Evolutionary conservation across 1,140 invertebrate species (phyloP).

Genomic region (Littorina saxatilis): DNA sequence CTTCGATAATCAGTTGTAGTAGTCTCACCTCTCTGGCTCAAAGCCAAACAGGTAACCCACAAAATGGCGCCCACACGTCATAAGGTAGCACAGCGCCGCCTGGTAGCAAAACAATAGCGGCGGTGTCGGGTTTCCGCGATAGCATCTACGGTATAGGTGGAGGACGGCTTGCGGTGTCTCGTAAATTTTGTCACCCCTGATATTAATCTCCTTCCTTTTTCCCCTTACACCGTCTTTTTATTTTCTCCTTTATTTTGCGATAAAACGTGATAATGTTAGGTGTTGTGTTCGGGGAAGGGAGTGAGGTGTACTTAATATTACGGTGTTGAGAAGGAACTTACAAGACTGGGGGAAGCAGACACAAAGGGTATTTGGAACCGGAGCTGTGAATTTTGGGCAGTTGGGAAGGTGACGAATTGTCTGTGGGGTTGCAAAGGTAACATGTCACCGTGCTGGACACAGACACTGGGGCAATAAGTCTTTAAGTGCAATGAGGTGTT

Average conservation of each 20-base stretch:
- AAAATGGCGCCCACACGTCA: slow-evolving; percentile 18
- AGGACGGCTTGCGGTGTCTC: slow-evolving; percentile 17
- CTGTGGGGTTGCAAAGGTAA: too few relatives aligned
- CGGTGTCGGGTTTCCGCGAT: slow-evolving; percentile 24
- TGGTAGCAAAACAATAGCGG: slow-evolving; percentile 7
- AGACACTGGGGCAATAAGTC: too few relatives aligned
- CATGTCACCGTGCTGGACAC: too few relatives aligned
- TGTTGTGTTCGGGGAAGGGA: background rate
- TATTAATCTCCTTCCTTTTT: slow-evolving; percentile 13
- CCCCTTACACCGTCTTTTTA: slow-evolving; percentile 16
- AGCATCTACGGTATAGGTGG: slow-evolving; percentile 18
- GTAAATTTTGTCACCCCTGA: slow-evolving; percentile 26
- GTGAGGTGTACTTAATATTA: background rate
- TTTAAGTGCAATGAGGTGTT: too few relatives aligned
- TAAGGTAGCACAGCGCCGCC: slow-evolving; percentile 12
- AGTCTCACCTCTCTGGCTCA: background rate
- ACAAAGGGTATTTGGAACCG: too few relatives aligned
- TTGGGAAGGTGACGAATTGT: too few relatives aligned
- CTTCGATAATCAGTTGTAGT: too few relatives aligned
- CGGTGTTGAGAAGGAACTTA: background rate
- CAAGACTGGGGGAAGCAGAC: background rate
- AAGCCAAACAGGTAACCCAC: background rate
- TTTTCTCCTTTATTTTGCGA: slow-evolving; percentile 17
- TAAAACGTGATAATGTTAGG: slow-evolving; percentile 18
- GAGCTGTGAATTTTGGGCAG: too few relatives aligned